A percentile compares a stretch with the other conserved stretches of the same genome.
Conservation (phyloP, 2,113 vertebrate species). For the Campylorhamphus procurvoides region DNA sequence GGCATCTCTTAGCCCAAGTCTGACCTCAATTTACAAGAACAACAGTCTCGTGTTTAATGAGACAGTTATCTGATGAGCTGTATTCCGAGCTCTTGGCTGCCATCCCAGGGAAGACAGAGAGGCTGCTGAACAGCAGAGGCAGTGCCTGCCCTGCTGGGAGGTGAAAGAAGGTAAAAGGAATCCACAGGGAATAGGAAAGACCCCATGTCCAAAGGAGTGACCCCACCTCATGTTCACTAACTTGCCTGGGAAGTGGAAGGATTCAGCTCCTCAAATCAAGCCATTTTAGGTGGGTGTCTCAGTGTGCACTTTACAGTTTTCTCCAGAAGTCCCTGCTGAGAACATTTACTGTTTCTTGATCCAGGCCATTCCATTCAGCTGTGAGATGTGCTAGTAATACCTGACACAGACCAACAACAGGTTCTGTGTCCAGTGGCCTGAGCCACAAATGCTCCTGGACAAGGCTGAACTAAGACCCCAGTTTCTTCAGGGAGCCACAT, state of each 20-base stretch:
- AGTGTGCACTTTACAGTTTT: not conserved
- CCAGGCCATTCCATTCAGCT: not conserved
- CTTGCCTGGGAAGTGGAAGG: not conserved
- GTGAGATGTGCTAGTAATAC: not conserved
- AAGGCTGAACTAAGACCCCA: not conserved
- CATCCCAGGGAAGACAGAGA: not conserved
- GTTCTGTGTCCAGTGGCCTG: not conserved
- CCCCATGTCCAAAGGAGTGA: not conserved
- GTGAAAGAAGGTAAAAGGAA: not conserved
- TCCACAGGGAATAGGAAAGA: not conserved
- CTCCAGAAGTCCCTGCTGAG: not conserved
- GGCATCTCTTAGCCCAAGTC: slow-evolving; percentile 30
- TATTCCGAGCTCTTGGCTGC: not conserved
- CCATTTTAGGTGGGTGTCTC: not conserved
- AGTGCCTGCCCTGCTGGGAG: not conserved
- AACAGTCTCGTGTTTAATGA: slow-evolving; percentile 51
- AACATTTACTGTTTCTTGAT: not conserved
- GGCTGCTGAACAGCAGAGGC: not conserved
- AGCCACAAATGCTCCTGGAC: not conserved
- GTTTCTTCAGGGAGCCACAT: not conserved
- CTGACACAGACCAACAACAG: not conserved
- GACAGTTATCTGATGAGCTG: slow-evolving; percentile 59
- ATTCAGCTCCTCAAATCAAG: not conserved
- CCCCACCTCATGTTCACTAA: not conserved
- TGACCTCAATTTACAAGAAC: slow-evolving; percentile 64